Percentiles rank a stretch among this genome's conserved stretches.
phyloP scores from a whole-genome alignment of 2,888 invertebrate species.

The Hipparchia semele region DNA sequence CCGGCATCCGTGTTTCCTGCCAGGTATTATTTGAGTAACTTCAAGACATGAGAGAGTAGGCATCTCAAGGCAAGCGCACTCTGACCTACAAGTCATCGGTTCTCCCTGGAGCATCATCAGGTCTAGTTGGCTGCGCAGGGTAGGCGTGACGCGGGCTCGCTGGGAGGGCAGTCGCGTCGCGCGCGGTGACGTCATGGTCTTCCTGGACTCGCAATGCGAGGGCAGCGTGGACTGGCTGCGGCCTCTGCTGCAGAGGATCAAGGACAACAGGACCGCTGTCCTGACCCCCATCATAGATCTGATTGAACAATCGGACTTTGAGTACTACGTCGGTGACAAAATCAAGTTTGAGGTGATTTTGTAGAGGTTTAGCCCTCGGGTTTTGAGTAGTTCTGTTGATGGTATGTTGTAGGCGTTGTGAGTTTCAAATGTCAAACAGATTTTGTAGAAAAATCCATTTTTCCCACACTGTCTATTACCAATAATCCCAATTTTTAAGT shows the following conservation, averaged over 20 bases:
- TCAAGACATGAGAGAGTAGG: no score
- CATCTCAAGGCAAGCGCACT: no score
- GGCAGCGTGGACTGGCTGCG: conserved; percentile 90
- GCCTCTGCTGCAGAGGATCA: conserved; percentile 93
- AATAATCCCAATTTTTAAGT: no score
- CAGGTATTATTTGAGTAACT: no score
- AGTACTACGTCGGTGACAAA: conserved; percentile 50
- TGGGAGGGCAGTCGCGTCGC: conserved; percentile 90
- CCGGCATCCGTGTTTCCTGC: no score
- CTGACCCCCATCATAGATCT: conserved; percentile 97
- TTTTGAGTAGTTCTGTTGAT: neutral
- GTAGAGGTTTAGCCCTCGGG: neutral
- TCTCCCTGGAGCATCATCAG: neutral
- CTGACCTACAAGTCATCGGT: no score
- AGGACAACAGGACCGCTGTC: conserved; percentile 86
- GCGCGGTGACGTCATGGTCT: conserved; percentile 89
- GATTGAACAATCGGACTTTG: conserved; percentile 88
- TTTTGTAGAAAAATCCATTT: no score
- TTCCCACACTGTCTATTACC: no score
- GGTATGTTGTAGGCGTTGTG: neutral
- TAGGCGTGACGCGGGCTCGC: conserved; percentile 93
- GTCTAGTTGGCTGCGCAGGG: conserved; percentile 66
- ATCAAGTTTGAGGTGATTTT: conserved; percentile 55
- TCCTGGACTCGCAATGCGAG: conserved; percentile 96
- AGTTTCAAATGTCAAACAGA: no score